These are phyloP conservation scores for Brachyhypopomus occidentalis DNA, from an alignment of 2,113 vertebrate genomes.

Conservation along the genomic window DNA sequence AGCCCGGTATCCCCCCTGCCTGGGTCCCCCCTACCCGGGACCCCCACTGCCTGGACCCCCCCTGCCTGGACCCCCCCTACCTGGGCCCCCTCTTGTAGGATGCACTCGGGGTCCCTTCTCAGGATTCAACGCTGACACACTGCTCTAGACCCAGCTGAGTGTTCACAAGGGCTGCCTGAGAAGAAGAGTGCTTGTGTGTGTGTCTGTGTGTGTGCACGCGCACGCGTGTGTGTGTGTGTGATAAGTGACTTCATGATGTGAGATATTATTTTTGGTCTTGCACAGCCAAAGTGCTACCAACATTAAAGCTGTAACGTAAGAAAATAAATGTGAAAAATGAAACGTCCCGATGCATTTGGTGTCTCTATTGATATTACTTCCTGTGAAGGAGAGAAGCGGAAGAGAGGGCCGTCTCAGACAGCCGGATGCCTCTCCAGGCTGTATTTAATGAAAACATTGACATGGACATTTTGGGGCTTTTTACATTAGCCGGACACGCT, in stretches of 20 bases:
- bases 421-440: slow-evolving; percentile 76
- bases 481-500: slow-evolving; percentile 93
- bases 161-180: neutral
- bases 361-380: slow-evolving; percentile 35
- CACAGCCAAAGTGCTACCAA: too few species aligned
- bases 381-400: slow-evolving; percentile 30
- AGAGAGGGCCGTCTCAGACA: slow-evolving; percentile 72
- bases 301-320: neutral
- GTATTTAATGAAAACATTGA: slow-evolving; percentile 88
- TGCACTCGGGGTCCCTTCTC: slow-evolving; percentile 24
- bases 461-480: slow-evolving; percentile 87
- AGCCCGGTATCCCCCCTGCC: too few species aligned
- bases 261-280: too few species aligned
- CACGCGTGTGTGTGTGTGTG: neutral
- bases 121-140: slow-evolving; percentile 20
- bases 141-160: neutral
- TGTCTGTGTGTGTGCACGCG: too few species aligned
- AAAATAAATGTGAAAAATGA: slow-evolving; percentile 5
- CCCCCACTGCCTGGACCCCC: slow-evolving; percentile 98
- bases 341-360: neutral
- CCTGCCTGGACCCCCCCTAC: too few species aligned
- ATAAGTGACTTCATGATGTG: neutral
- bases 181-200: too few species aligned
- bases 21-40: slow-evolving; percentile 97
- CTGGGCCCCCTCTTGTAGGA: slow-evolving; percentile 70